Evolutionary conservation across 1,140 invertebrate species (phyloP).

Genomic region (Gryon sp.): DNA sequence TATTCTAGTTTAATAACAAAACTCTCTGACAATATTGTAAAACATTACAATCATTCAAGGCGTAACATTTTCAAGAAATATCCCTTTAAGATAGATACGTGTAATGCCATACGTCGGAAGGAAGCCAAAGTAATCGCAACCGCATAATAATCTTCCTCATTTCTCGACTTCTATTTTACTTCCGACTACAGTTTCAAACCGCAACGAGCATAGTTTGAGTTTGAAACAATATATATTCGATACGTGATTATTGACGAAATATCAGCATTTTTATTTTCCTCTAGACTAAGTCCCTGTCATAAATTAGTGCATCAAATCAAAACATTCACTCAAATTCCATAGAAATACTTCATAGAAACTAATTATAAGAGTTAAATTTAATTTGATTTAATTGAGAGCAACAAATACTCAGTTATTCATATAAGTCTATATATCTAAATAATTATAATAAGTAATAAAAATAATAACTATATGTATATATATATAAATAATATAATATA

Average conservation of each 20-base stretch:
- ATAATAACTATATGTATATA: too few relatives aligned
- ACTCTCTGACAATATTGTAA: conserved; percentile 42
- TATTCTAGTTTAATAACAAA: not conserved
- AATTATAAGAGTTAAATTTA: too few relatives aligned
- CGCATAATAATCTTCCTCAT: conserved; percentile 75
- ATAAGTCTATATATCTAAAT: too few relatives aligned
- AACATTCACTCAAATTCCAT: conserved; percentile 1
- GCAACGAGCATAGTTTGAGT: conserved; percentile 58
- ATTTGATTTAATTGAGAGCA: too few relatives aligned
- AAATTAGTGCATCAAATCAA: conserved; percentile 27
- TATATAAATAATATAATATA: too few relatives aligned
- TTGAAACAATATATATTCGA: conserved; percentile 55
- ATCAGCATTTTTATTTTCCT: conserved; percentile 36
- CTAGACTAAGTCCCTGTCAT: conserved; percentile 18
- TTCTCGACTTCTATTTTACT: conserved; percentile 68
- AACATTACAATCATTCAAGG: conserved; percentile 39
- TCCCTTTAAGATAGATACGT: conserved; percentile 53
- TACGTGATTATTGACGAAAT: conserved; percentile 55
- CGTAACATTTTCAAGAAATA: conserved; percentile 33
- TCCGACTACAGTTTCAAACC: conserved; percentile 64
- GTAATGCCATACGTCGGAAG: conserved; percentile 74
- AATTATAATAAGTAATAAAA: too few relatives aligned
- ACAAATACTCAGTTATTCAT: too few relatives aligned
- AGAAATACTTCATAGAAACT: too few relatives aligned
- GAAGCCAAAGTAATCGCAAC: conserved; percentile 78